Base-by-base conservation (phyloP, 1,140 invertebrate species). In the Conus ventricosus region DNA sequence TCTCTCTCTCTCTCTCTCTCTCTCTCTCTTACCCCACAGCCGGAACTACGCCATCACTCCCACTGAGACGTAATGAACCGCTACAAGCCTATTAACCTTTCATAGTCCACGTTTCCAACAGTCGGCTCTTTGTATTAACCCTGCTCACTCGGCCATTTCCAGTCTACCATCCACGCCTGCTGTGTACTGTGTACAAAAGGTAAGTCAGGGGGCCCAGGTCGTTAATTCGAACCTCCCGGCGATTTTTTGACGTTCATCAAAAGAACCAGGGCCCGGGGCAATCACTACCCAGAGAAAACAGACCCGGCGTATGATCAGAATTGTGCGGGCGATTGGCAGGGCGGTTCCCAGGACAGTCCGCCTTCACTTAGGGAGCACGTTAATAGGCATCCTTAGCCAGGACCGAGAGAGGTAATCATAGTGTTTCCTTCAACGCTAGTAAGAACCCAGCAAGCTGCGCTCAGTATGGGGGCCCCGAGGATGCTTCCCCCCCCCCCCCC, bases 1-100 rank as follows among this genome's bases (percentile, higher is more conserved):
- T 15, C 39, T 80, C 76, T 80, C 76, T 80, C 76, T 80, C 76
- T 80, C 76, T 80, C 76, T 80, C 76, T 80, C 76, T 80, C 76
- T 51, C 76, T 51, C n/a, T 80, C 39, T 80, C 76, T 80, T 23
- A 13, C 39, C n/a, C 39, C n/a, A 10, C 5, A 10, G 10, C 13
- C n/a, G 5, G 0, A 25, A 80, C 76, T 51, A 80, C 76, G 10
- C 10, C 39, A 25, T 13, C n/a, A 11, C 76, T 51, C 76, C 76
- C 5, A 11, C n/a, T 51, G n/a, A 17, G 11, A n/a, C n/a, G n/a
- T 17, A 13, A 63, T 63, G 60, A 63, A 63, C 60, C 10, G 17
- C 17, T 11, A 63, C 60, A 39, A 63, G 60, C 60, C 60, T 11
- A 63, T 63, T 63, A 63, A 63, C 60, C 11, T 63, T 63, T 13